phyloP scores from a whole-genome alignment of 2,888 invertebrate species.

The Pandemis cinnamomeana region DNA sequence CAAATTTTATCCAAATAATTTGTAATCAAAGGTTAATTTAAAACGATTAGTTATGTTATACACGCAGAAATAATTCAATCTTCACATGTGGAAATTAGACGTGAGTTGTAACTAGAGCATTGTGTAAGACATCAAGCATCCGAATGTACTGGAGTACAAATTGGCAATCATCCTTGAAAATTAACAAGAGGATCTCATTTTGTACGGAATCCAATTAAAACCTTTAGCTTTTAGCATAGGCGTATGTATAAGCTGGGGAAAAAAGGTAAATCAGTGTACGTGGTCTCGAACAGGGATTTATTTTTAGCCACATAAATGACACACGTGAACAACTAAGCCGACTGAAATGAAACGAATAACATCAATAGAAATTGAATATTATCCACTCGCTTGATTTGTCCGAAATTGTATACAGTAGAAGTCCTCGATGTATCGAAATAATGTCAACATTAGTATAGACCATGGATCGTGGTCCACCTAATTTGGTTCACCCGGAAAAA shows the following conservation, averaged over 20 bases:
- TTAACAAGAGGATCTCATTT: neutral
- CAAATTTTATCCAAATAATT: neutral
- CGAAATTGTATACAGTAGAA: no score
- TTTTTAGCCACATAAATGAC: neutral
- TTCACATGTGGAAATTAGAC: neutral
- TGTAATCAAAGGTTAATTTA: neutral
- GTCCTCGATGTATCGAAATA: no score
- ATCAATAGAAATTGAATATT: conserved; percentile 4
- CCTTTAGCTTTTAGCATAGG: neutral
- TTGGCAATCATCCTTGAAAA: conserved; percentile 7
- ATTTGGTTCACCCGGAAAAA: no score
- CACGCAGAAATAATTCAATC: neutral
- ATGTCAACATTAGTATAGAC: no score
- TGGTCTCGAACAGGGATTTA: neutral
- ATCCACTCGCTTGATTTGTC: no score
- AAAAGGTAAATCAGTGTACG: neutral
- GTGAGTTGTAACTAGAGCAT: neutral
- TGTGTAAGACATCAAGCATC: neutral
- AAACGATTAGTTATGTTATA: neutral
- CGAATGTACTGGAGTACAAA: neutral
- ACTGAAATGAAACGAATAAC: neutral
- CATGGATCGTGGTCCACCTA: no score
- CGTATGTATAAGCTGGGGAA: no score
- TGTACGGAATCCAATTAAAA: neutral
- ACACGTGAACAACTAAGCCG: neutral